These are phyloP conservation scores for Campoplex capitator DNA, from an alignment of 2,888 invertebrate species.

Conservation along the genomic window DNA sequence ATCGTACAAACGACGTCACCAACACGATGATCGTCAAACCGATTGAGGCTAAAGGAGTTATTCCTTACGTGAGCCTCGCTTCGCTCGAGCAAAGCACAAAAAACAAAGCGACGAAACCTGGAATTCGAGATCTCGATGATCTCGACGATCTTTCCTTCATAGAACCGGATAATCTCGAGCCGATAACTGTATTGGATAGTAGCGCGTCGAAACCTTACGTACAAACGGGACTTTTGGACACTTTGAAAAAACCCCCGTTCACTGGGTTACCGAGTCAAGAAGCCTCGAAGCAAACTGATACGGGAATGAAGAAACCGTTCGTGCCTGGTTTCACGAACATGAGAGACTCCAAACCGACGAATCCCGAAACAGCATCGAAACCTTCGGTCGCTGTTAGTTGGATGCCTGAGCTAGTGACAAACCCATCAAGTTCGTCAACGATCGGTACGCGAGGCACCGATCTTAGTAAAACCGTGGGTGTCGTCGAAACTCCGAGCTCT, in stretches of 20 bases:
- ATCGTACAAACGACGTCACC: conserved; percentile 60
- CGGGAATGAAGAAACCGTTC: conserved; percentile 71
- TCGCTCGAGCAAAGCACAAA: conserved; percentile 77
- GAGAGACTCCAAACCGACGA: conserved; percentile 44
- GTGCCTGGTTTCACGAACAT: conserved; percentile 71
- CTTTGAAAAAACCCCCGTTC: conserved; percentile 70
- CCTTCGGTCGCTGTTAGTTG: conserved; percentile 78
- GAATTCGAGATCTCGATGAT: conserved; percentile 74
- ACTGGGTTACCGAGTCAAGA: conserved; percentile 29
- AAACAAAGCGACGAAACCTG: conserved; percentile 62
- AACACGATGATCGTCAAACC: conserved; percentile 67
- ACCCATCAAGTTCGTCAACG: conserved; percentile 18
- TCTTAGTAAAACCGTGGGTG: neutral
- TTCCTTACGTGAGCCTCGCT: conserved; percentile 78
- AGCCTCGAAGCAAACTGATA: conserved; percentile 65
- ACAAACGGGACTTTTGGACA: conserved; percentile 77
- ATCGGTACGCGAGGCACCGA: conserved; percentile 18
- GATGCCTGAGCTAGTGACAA: conserved; percentile 73
- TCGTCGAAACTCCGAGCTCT: conserved; percentile 14
- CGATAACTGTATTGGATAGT: conserved; percentile 66
- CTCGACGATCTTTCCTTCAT: conserved; percentile 69
- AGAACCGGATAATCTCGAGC: conserved; percentile 57
- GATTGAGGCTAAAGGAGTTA: conserved; percentile 70
- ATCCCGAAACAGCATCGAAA: conserved; percentile 67
- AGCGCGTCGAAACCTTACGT: conserved; percentile 77